These are phyloP conservation scores for Drosophila melanosoma DNA, from an alignment of 2,888 invertebrate genomes.

Conservation along the genomic window DNA sequence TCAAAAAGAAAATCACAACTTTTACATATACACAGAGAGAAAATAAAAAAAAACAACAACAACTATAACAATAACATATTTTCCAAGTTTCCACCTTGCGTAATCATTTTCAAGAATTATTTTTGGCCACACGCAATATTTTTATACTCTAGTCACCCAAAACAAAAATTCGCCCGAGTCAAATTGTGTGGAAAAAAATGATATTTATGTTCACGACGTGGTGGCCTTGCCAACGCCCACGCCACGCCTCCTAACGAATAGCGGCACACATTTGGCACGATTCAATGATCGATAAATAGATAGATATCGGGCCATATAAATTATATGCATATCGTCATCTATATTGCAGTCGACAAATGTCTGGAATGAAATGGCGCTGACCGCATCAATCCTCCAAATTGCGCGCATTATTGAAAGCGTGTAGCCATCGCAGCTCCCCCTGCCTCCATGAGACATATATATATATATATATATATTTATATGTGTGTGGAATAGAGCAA, in stretches of 20 bases:
- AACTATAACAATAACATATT: slow-evolving; percentile 9
- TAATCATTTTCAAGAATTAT: slow-evolving; percentile 56
- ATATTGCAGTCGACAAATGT: slow-evolving; percentile 36
- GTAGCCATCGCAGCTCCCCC: background rate
- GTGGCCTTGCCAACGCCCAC: slow-evolving; percentile 45
- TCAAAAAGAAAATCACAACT: slow-evolving; percentile 42
- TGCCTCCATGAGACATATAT: slow-evolving; percentile 30
- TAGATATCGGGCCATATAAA: slow-evolving; percentile 50
- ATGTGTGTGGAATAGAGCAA: slow-evolving; percentile 5
- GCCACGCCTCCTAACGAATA: slow-evolving; percentile 30
- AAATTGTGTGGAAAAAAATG: slow-evolving; percentile 46
- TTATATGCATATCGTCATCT: slow-evolving; percentile 61
- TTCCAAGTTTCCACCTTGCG: slow-evolving; percentile 46
- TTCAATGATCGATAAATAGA: slow-evolving; percentile 51
- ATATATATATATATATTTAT: background rate
- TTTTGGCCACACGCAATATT: slow-evolving; percentile 55
- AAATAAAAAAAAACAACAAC: slow-evolving; percentile 6
- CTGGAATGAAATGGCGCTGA: slow-evolving; percentile 54
- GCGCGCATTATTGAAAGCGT: slow-evolving; percentile 41
- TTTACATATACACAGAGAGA: slow-evolving; percentile 12
- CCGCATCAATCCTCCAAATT: slow-evolving; percentile 64
- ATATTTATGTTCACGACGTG: slow-evolving; percentile 35
- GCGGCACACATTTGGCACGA: slow-evolving; percentile 75
- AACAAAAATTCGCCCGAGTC: slow-evolving; percentile 26
- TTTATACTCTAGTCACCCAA: slow-evolving; percentile 22